Percentiles rank a stretch among this genome's conserved stretches.
Evolutionary conservation across 2,888 invertebrate species (phyloP).

Genomic region (Chelonus formosanus): DNA sequence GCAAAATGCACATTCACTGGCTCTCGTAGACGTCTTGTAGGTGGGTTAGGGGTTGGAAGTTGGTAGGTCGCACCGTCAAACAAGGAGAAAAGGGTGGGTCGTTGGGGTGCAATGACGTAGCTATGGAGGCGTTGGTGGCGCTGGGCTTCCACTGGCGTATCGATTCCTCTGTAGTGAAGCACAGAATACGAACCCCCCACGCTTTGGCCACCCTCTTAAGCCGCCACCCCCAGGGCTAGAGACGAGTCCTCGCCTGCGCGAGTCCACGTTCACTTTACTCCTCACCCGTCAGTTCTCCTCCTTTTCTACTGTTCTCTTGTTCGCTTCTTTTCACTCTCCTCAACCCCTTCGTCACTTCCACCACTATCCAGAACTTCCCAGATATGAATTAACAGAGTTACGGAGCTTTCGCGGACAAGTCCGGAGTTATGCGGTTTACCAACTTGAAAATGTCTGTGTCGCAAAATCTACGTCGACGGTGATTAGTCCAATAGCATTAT

Average conservation of each 20-base stretch:
- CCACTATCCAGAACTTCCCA: constrained; percentile 52
- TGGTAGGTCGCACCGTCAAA: constrained; percentile 28
- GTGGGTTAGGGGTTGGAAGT: constrained; percentile 26
- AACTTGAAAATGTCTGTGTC: constrained; percentile 56
- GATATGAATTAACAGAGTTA: constrained; percentile 65
- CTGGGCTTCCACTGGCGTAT: constrained; percentile 60
- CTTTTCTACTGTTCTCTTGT: constrained; percentile 43
- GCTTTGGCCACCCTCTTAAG: constrained; percentile 32
- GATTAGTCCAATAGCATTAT: constrained; percentile 23
- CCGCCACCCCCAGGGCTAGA: constrained; percentile 31
- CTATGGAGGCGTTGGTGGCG: constrained; percentile 61
- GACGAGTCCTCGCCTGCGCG: constrained; percentile 18
- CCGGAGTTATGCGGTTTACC: constrained; percentile 58
- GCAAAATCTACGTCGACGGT: constrained; percentile 35
- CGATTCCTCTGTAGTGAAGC: constrained; percentile 55
- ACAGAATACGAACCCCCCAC: constrained; percentile 40
- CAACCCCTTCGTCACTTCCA: constrained; percentile 36
- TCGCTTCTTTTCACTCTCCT: constrained; percentile 39
- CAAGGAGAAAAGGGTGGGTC: constrained; percentile 43
- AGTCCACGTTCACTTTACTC: constrained; percentile 9
- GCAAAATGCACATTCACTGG: constrained; percentile 37
- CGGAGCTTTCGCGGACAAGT: constrained; percentile 46
- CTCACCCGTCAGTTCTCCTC: constrained; percentile 47
- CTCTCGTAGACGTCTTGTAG: constrained; percentile 21
- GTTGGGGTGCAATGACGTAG: constrained; percentile 60